Evolutionary conservation across 1,140 invertebrate genomes (phyloP), one percentile per base, ranked within the genome.

Genomic region (Magallana ariakensis): DNA sequence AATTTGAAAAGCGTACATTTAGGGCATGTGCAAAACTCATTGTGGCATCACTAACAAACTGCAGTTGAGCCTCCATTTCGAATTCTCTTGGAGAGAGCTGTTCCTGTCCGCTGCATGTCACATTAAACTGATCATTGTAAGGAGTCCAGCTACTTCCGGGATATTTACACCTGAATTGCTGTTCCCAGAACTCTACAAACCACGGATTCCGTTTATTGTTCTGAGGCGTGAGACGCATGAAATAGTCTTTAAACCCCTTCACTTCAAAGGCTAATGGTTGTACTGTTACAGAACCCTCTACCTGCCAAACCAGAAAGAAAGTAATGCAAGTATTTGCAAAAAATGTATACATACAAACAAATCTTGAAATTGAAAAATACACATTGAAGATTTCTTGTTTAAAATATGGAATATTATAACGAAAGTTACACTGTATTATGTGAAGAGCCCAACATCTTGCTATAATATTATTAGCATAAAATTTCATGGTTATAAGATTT

Each of bases 31-130:
- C 97, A 92, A 98, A 97, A 0, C 97, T 97, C 93, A 97, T 97
- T 7, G 98, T 97, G 54, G 97, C 97, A 93, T 98, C 97, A 57
- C 97, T 97, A 56, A 98, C 97, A 93, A 98, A 97, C 91, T 97
- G 97, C 15, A 98, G 96, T 94, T 98, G 98, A 10, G 97, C 97
- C 92, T 98, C 97, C 92, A 97, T 97, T 89, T 96, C 95, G 91
- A 96, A 96, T 22, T 87, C 87, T n/a, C 86, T 83, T 7, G 89
- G 84, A 10, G 89, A 60, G 22, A 92, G 87, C 5, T 56, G 58
- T 62, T 93, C 92, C 5, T 90, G 56, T n/a, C 92, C 93, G 4
- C 91, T 92, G 80, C 93, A 94, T 6, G 86, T 87, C 9, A 13
- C 87, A 26, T 90, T 90, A 88, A 92, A 92, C 8, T 90, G 62